Base-by-base conservation (phyloP, 2,888 invertebrate species). In the Leptinotarsa rubiginosa region DNA sequence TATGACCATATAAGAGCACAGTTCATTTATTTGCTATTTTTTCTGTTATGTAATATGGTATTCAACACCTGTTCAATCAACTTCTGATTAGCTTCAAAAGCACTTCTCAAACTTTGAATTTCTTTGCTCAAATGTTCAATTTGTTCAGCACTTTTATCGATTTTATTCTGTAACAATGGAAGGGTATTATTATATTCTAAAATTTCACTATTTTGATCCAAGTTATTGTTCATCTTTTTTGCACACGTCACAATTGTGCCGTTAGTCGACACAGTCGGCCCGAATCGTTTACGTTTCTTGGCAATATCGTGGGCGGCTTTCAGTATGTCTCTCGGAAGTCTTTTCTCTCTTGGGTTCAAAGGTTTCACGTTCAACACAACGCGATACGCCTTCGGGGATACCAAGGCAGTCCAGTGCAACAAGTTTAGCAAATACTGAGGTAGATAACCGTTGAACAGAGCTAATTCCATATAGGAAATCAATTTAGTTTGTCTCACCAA, bases 381-480 rank as follows among this genome's bases (percentile, higher is more conserved):
- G 79, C 95, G 89, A 82, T 95, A 94, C 0, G 95, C 95, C 81
- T 94, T 94, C 0, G 95, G 95, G 0, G 95, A 93, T 0, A 95
- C 93, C 66, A 95, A 87, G 0, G 95, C 94, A 0, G 95, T 94
- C 84, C 94, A 93, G 83, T 94, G 93, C 13, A 96, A 86, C 59
- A 95, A 88, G 87, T 93, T 94, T 74, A 93, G 87, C 15, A 95
- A 83, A 87, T 93, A 93, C 82, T 93, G 92, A 0, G 95, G 95
- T 65, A 95, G 86, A 85, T 94, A 93, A 0, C 94, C 94, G 82
- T 95, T 93, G 79, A 95, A 95, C 50, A 96, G 86, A 0, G 95
- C 95, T 49, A 94, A 88, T 84, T 96, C 96, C 88, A 96, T 94
- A 84, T 95, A 95, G 1, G 94, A 94, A 77, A 96, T 95, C n/a